Evolutionary conservation across 2,113 vertebrate species (phyloP), one percentile per base, ranked within the genome.

Genomic region (Marmota monax): DNA sequence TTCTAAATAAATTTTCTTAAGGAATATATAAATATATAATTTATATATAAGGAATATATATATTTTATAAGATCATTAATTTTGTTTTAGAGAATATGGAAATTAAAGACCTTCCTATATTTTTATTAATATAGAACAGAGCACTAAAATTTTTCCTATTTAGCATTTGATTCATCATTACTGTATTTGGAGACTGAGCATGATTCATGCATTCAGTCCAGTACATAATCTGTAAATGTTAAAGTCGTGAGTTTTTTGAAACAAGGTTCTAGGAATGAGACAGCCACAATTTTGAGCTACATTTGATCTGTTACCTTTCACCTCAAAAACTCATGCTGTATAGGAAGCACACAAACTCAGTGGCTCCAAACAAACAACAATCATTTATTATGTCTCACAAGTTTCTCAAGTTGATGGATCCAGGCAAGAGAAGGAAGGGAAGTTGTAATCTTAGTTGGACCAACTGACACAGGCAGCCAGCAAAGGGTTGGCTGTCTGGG

Each of bases 1-100:
- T 88, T 97, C 67, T 37, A 94, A 90, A 69, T 67, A 48, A 17
- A 76, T 79, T 83, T 96, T 86, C 86, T 92, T 86, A 88, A 92
- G 80, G 16, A 67, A 74, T 51, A 93, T 63, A 4, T 65, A 86
- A 88, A 29, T 88, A 90, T 84, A 85, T 69, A 16, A 85, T 45
- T 45, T 45, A 45, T 45, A 45, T 45, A 45, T 45, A 45, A 45
- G 42, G 42, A 45, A 45, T 45, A 45, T 45, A 45, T 45, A 77
- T 96, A n/a, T 37, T 77, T 82, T 96, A n/a, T 37, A 92, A 83
- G 94, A 88, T 76, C 11, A 73, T 56, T 91, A 78, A 17, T 39
- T 88, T 89, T 96, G 23, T 88, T 96, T 72, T 37, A 83, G 29
- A 27, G 16, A 86, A 82, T 88, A 58, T 32, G 11, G 7, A 92